Evolutionary conservation across 2,113 vertebrate species (phyloP).

Genomic region (Aspidoscelis tigris): DNA sequence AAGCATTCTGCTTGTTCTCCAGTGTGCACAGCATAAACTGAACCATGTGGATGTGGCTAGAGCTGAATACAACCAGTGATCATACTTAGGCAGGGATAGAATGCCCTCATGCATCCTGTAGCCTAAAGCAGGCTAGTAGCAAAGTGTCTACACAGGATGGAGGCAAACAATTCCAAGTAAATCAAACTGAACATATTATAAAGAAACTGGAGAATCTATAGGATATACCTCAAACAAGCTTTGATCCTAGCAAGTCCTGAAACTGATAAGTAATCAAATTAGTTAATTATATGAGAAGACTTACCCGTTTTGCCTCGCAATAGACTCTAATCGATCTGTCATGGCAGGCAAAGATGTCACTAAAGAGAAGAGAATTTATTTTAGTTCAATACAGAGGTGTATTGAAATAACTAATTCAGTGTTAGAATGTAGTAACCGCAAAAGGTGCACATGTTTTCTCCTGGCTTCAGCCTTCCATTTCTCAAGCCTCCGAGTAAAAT

Average conservation of each 20-base stretch:
- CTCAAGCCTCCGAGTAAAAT: too few relatives aligned
- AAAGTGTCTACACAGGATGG: neutral
- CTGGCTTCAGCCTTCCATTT: too few relatives aligned
- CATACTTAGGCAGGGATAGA: too few relatives aligned
- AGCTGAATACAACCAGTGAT: too few relatives aligned
- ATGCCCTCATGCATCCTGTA: too few relatives aligned
- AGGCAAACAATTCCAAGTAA: neutral
- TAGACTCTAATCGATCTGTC: constrained; percentile 96
- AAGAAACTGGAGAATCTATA: neutral
- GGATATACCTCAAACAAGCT: neutral
- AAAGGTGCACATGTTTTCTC: neutral
- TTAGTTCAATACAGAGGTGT: neutral
- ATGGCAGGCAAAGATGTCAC: constrained; percentile 95
- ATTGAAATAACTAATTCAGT: neutral
- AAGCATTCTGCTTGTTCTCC: too few relatives aligned
- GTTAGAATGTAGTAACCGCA: neutral
- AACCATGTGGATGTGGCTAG: too few relatives aligned
- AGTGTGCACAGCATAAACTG: too few relatives aligned
- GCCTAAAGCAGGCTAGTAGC: neutral
- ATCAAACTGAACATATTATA: neutral
- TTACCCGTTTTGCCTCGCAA: constrained; percentile 94
- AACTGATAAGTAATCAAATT: neutral
- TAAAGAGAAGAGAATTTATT: constrained; percentile 57
- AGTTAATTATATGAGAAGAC: constrained; percentile 43
- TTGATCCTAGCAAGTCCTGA: neutral